A percentile compares a stretch with the other conserved stretches of the same genome.
Evolutionary conservation across 2,888 invertebrate genomes (phyloP).

Genomic region (Drosophila nr. perissopoda): DNA sequence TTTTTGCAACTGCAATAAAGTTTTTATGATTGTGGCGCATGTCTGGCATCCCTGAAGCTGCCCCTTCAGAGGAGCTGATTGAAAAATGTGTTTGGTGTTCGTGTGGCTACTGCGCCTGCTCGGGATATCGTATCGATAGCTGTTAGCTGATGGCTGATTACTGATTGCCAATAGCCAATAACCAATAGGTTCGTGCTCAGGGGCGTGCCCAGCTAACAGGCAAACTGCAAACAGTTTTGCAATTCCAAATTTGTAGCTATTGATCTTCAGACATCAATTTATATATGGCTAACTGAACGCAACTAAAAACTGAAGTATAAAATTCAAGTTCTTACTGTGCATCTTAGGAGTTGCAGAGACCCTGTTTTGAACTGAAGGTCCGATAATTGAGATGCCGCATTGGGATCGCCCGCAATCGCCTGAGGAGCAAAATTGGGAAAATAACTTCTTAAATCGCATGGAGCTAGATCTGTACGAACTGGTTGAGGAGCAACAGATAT

Average conservation of each 20-base stretch:
- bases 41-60: slow-evolving; percentile 25
- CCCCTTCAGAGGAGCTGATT: slow-evolving; percentile 21
- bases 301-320: not conserved
- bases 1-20: slow-evolving; percentile 11
- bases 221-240: not conserved
- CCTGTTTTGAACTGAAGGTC: not conserved
- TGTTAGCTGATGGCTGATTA: slow-evolving; percentile 11
- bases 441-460: not conserved
- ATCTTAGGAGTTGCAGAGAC: slow-evolving; percentile 31
- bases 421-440: not conserved
- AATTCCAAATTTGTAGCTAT: not conserved
- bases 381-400: slow-evolving; percentile 27
- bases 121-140: slow-evolving; percentile 29
- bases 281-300: not conserved
- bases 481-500: slow-evolving; percentile 43
- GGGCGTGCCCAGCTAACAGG: slow-evolving; percentile 16
- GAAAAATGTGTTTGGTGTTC: slow-evolving; percentile 14
- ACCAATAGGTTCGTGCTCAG: not conserved
- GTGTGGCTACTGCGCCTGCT: slow-evolving; percentile 68
- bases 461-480: slow-evolving; percentile 39
- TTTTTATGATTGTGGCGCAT: slow-evolving; percentile 12
- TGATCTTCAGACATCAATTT: not conserved
- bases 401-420: not conserved
- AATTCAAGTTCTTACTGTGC: not conserved
- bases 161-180: slow-evolving; percentile 40